Percentiles rank a stretch among this genome's conserved stretches.
Evolutionary conservation across 2,797 vertebrate genomes (phyloP).

Genomic region (Micrastur ruficollis): DNA sequence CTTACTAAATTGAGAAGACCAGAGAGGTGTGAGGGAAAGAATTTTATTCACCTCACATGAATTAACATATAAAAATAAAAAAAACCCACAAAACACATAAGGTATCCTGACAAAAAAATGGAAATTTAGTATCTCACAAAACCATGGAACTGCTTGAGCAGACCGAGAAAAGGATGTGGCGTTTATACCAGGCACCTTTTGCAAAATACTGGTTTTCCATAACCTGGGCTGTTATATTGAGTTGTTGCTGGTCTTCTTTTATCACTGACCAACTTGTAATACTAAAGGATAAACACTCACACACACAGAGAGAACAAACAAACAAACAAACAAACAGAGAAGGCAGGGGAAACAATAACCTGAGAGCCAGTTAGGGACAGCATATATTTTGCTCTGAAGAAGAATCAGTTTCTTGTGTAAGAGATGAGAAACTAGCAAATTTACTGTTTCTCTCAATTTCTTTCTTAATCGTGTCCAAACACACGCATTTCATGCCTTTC

Average conservation of each 20-base stretch:
- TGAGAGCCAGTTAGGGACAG: neutral
- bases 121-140: neutral
- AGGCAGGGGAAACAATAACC: neutral
- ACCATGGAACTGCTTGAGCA: neutral
- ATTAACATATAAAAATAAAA: neutral
- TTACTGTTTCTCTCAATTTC: neutral
- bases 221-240: neutral
- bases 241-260: neutral
- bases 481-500: neutral
- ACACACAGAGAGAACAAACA: neutral
- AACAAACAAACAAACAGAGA: neutral
- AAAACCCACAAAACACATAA: fast-evolving
- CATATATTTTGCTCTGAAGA: neutral
- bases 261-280: neutral
- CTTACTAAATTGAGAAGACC: neutral
- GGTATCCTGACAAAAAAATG: neutral
- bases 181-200: neutral
- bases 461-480: neutral
- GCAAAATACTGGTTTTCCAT: neutral
- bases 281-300: neutral
- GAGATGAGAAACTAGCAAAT: neutral
- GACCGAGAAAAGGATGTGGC: neutral
- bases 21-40: neutral
- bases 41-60: neutral
- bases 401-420: neutral